Evolutionary conservation across 1,140 invertebrate genomes (phyloP).

Genomic region (Lepidurus apus): DNA sequence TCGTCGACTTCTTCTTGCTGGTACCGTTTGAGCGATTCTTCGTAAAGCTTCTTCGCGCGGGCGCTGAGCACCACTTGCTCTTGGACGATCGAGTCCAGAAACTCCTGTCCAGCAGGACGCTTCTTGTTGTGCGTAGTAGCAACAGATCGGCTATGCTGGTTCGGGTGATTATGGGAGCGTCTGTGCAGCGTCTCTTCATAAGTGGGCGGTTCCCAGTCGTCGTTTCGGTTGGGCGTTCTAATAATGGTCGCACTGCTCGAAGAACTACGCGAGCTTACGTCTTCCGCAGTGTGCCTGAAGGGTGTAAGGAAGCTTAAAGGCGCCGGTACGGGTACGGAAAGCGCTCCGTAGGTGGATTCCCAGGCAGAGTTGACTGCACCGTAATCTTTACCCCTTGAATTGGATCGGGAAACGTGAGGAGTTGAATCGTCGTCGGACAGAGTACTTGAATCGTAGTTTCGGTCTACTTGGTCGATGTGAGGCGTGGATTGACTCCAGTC

Average conservation of each 20-base stretch:
- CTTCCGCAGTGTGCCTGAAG: conserved; percentile 5
- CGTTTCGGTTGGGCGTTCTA: background rate
- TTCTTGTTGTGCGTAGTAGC: conserved; percentile 34
- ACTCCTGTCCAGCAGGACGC: conserved; percentile 39
- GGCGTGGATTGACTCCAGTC: conserved; percentile 42
- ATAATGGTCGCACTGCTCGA: conserved; percentile 22
- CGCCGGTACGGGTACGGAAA: conserved; percentile 29
- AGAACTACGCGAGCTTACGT: background rate
- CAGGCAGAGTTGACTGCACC: conserved; percentile 36
- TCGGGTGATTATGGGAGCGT: conserved; percentile 29
- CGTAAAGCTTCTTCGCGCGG: conserved; percentile 46
- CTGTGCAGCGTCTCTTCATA: conserved; percentile 37
- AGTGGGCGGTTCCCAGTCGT: conserved; percentile 32
- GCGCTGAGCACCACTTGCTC: conserved; percentile 44
- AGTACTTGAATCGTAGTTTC: conserved; percentile 49
- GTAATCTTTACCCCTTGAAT: conserved; percentile 49
- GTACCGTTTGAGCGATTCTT: conserved; percentile 45
- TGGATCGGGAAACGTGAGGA: conserved; percentile 50
- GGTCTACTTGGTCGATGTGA: conserved; percentile 44
- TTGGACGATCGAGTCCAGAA: conserved; percentile 38
- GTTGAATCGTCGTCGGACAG: conserved; percentile 52
- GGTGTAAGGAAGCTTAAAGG: conserved; percentile 30
- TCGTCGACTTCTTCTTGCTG: conserved; percentile 38
- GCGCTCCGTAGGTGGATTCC: conserved; percentile 37
- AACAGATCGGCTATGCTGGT: background rate